Evolutionary conservation across 2,113 vertebrate species (phyloP), one percentile per base, ranked within the genome.

Genomic region (Dicentrarchus labrax): DNA sequence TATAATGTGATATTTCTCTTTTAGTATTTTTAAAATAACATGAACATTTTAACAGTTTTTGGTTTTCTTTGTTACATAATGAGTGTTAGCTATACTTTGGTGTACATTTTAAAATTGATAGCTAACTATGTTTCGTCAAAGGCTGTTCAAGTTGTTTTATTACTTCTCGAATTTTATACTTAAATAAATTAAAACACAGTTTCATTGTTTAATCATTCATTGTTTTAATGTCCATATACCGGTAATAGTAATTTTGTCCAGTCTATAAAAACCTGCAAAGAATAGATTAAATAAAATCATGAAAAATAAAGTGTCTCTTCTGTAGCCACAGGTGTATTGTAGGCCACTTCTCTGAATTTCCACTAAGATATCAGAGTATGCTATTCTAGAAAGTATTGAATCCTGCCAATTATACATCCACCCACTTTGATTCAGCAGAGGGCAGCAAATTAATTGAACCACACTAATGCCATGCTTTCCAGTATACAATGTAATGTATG

Each of bases 151-250:
- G 47, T 61, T 87, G 68, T 86, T 75, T 70, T 71, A 45, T 89
- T 69, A 72, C 54, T 76, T 67, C 65, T 71, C 41, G 72, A 57
- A 64, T 87, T 89, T 91, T 88, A 36, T 86, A 88, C 60, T 13
- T 24, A 6, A 89, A 83, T 73, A 78, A 81, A 84, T 79, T 10
- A 65, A 83, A 82, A 87, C n/a, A 54, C 3, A 22, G 4, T 81
- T 72, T 53, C 48, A 22, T 30, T 68, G 41, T 41, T 70, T 84
- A 11, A 22, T 30, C 4, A n/a, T n/a, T n/a, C n/a, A n/a, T n/a
- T n/a, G n/a, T 45, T 56, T 76, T 73, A n/a, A n/a, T 10, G 8
- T 66, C 1, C 36, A 60, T n/a, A 21, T 30, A 30, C 30, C 30
- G 30, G 30, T 30, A 30, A 30, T 30, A 30, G 30, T 30, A 30